These are phyloP conservation scores for Pyrochroa serraticornis DNA, from an alignment of 2,888 invertebrate species.

Conservation along the genomic window DNA sequence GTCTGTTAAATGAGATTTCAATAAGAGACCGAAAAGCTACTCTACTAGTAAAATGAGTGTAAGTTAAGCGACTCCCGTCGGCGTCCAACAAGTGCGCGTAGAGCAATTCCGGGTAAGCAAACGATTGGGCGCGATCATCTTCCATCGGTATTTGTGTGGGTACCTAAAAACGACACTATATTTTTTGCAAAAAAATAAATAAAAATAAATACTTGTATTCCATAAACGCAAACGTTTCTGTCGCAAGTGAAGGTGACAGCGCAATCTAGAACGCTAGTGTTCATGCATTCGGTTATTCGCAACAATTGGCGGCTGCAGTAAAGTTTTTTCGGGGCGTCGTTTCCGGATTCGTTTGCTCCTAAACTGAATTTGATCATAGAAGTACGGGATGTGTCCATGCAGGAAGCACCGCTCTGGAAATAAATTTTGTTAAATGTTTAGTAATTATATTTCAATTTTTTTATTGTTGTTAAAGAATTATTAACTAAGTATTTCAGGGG, in stretches of 20 bases:
- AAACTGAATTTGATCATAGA: slow-evolving; percentile 51
- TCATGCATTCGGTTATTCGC: slow-evolving; percentile 74
- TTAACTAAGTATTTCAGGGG: slow-evolving; percentile 1
- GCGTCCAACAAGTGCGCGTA: slow-evolving; percentile 83
- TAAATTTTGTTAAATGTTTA: neutral
- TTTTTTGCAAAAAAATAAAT: neutral
- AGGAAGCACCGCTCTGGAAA: slow-evolving; percentile 43
- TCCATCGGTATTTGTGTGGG: slow-evolving; percentile 73
- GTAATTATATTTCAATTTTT: slow-evolving; percentile 1
- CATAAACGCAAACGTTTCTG: slow-evolving; percentile 78
- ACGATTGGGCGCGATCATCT: slow-evolving; percentile 55
- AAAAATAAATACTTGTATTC: slow-evolving; percentile 63
- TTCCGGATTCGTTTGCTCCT: slow-evolving; percentile 39
- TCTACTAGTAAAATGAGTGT: slow-evolving; percentile 80
- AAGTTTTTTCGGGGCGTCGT: slow-evolving; percentile 60
- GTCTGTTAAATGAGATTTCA: slow-evolving; percentile 81
- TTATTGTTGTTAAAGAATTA: neutral
- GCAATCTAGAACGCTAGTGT: slow-evolving; percentile 77
- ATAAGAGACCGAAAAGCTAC: slow-evolving; percentile 76
- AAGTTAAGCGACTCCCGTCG: slow-evolving; percentile 79
- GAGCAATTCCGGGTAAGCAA: slow-evolving; percentile 74
- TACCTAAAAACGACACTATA: slow-evolving; percentile 60
- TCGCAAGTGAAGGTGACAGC: slow-evolving; percentile 81
- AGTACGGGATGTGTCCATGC: slow-evolving; percentile 53
- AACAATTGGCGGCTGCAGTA: slow-evolving; percentile 73